Conservation (phyloP, 2,888 invertebrate genomes). For the Pollenia amentaria region DNA sequence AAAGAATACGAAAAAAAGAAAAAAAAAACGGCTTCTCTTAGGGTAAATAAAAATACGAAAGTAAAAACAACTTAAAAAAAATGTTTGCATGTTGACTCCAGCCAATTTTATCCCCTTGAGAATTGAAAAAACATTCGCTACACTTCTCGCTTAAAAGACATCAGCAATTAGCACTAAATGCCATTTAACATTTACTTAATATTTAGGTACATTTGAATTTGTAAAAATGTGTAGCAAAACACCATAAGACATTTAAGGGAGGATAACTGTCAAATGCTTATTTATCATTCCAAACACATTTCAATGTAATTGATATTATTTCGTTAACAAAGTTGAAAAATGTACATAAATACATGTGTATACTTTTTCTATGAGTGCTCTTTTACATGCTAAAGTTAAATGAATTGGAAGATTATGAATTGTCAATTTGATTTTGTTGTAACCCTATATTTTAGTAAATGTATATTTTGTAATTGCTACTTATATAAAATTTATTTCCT, state of each 20-base stretch:
- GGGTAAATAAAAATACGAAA: constrained; percentile 41
- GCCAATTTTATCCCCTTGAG: constrained; percentile 47
- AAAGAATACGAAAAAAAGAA: constrained; percentile 16
- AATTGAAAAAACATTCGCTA: constrained; percentile 3
- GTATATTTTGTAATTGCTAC: not conserved
- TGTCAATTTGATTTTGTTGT: not conserved
- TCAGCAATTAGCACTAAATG: constrained; percentile 61
- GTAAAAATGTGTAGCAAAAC: not conserved
- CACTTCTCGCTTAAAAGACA: constrained; percentile 22
- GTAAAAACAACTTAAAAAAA: constrained; percentile 41
- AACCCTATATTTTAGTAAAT: not conserved
- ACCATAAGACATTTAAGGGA: not conserved
- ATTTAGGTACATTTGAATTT: not conserved
- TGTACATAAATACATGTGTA: no score
- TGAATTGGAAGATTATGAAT: not conserved
- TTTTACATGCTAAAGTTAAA: not conserved
- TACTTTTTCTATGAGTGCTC: not conserved
- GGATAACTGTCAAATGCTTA: constrained; percentile 40
- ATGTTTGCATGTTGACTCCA: constrained; percentile 52
- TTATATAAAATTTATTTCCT: no score
- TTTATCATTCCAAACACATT: constrained; percentile 13
- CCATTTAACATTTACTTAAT: constrained; percentile 41
- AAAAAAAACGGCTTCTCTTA: constrained; percentile 39
- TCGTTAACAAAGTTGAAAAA: not conserved
- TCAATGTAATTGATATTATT: constrained; percentile 28